Percentiles rank a stretch among this genome's conserved stretches.
phyloP scores from a whole-genome alignment of 1,140 invertebrate species.

The Acromyrmex echinatior region DNA sequence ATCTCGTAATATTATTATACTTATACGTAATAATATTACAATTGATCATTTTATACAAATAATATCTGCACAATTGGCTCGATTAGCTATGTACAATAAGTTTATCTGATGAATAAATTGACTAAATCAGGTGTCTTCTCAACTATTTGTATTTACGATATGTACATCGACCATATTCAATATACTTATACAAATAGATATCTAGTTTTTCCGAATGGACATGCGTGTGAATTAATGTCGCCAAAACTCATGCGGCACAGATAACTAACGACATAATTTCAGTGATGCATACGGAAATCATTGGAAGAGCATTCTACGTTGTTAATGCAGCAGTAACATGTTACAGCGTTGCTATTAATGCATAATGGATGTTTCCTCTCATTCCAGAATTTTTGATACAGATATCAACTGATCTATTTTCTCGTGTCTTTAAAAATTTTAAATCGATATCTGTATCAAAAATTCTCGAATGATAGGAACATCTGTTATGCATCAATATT shows the following conservation, averaged over 20 bases:
- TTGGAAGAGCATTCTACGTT: not conserved
- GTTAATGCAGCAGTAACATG: not conserved
- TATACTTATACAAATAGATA: constrained; percentile 18
- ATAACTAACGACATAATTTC: constrained; percentile 17
- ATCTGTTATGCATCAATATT: constrained; percentile 1
- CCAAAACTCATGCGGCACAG: not conserved
- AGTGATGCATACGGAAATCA: not conserved
- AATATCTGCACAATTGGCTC: not conserved
- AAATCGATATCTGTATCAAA: not conserved
- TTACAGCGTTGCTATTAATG: not conserved
- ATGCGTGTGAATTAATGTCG: not conserved
- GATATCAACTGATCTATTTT: not conserved
- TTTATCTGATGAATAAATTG: not conserved
- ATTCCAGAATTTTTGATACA: not conserved
- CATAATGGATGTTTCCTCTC: not conserved
- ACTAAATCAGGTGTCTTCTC: not conserved
- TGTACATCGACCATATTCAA: not conserved
- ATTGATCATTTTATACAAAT: not conserved
- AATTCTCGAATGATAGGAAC: not conserved
- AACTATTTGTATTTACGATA: constrained; percentile 3
- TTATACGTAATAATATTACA: not conserved
- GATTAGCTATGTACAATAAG: not conserved
- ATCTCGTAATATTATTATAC: not conserved
- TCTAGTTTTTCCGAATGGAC: not conserved
- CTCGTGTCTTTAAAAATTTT: not conserved